A percentile compares a stretch with the other conserved stretches of the same genome.
These are phyloP conservation scores for Bucco capensis DNA, from an alignment of 2,113 vertebrate species.

Conservation along the genomic window DNA sequence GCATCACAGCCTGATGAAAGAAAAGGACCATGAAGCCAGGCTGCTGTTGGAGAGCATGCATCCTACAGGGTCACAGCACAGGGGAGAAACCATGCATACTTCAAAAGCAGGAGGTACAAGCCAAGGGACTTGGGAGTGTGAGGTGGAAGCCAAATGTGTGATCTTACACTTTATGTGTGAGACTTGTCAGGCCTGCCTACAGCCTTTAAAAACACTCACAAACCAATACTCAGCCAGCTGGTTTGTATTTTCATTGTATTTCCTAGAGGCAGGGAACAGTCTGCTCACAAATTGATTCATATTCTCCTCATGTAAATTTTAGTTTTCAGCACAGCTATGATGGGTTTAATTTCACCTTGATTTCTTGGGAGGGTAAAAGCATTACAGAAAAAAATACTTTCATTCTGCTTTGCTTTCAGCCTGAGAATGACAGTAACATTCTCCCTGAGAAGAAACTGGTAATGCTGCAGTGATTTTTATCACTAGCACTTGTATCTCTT, in stretches of 20 bases:
- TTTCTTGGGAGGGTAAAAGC: constrained; percentile 61
- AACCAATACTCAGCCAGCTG: constrained; percentile 3
- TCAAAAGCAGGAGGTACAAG: neutral
- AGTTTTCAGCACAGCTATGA: constrained; percentile 34
- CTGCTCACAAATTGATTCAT: neutral
- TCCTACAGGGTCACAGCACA: neutral
- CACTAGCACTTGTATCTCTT: constrained; percentile 32
- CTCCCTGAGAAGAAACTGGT: neutral
- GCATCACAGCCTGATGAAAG: neutral
- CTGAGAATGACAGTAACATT: constrained; percentile 32
- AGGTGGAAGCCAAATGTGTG: neutral
- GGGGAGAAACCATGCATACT: neutral
- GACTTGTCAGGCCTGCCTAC: neutral
- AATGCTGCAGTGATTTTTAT: constrained; percentile 61
- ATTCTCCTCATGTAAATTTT: constrained; percentile 22
- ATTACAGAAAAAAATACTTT: constrained; percentile 33
- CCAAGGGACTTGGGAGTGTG: neutral
- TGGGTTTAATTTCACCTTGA: constrained; percentile 61
- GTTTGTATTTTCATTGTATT: constrained; percentile 1
- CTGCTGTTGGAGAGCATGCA: neutral
- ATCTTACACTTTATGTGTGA: neutral
- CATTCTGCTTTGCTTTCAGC: constrained; percentile 13
- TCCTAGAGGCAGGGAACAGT: constrained; percentile 7
- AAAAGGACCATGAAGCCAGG: neutral
- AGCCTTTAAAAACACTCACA: neutral